Evolutionary conservation across 2,113 vertebrate species (phyloP), one percentile per base, ranked within the genome.

Genomic region (Odontesthes bonariensis): DNA sequence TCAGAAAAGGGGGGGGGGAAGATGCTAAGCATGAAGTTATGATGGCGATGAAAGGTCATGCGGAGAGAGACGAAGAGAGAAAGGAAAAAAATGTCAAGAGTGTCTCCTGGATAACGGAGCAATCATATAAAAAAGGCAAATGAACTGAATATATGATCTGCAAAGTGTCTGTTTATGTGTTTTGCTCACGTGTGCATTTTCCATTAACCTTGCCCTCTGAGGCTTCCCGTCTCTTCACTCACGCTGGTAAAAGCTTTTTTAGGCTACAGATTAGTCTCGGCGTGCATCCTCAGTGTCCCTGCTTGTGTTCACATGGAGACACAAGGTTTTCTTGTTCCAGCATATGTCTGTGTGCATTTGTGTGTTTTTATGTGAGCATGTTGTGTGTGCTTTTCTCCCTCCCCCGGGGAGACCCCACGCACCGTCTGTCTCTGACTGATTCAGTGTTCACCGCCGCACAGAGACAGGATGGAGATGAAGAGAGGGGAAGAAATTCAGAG

Each of bases 361-460:
- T 65, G 60, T 17, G 46, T 59, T 23, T 53, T 22, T 55, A 19
- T n/a, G 58, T 75, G 66, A 54, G 33, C n/a, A 3, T 52, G 62
- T 51, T 73, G 42, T 65, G 40, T 69, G 69, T 81, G 68, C 63
- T 63, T 84, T 72, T 53, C 73, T 60, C 38, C 66, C 65, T 77
- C 77, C 87, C 85, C 78, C 7, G 9, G 70, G 73, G 85, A 86
- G 77, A 89, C 83, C 83, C 87, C 84, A 88, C 85, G 69, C 87
- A 86, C 80, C 76, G 76, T 75, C 88, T 89, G 90, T 84, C 84
- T 84, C 79, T 1, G 38, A 32, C 82, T 79, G 88, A 86, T 79
- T 83, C 70, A 33, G 71, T 54, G 75, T 85, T 73, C 85, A 67
- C 38, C 35, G 74, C 80, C 66, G 61, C 68, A 40, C 70, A 82